These are phyloP conservation scores for Myripristis jacobus DNA, from an alignment of 2,797 vertebrate genomes.

Conservation along the genomic window DNA sequence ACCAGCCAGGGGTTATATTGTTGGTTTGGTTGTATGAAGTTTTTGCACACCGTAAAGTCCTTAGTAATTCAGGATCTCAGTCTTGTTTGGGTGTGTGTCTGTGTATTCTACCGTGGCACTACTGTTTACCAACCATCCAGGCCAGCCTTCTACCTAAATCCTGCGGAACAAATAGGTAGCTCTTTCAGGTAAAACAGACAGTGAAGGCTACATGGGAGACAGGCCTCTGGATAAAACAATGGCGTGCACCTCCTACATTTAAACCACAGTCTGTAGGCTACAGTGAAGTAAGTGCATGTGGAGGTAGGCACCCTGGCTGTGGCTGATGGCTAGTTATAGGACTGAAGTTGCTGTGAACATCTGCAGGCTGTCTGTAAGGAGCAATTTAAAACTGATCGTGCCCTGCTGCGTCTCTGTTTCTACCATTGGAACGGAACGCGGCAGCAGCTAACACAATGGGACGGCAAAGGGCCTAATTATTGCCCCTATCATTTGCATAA, in stretches of 20 bases:
- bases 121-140: too few relatives aligned
- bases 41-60: too few relatives aligned
- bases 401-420: conserved; percentile 55
- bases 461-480: conserved; percentile 85
- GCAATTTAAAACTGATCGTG: conserved; percentile 68
- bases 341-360: conserved; percentile 62
- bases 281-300: background rate
- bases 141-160: too few relatives aligned
- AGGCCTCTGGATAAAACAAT: conserved; percentile 7
- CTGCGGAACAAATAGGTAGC: background rate
- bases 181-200: background rate
- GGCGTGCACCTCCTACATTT: conserved; percentile 9
- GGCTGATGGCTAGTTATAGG: conserved; percentile 49
- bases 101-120: too few relatives aligned
- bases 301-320: conserved; percentile 21
- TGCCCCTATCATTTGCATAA: conserved; percentile 87
- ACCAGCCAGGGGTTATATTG: too few relatives aligned
- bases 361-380: conserved; percentile 72
- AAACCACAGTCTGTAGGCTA: background rate
- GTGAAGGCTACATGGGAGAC: background rate
- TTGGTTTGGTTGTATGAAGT: too few relatives aligned
- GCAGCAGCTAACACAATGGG: conserved; percentile 77
- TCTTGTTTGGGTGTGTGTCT: too few relatives aligned
- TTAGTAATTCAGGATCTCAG: too few relatives aligned
- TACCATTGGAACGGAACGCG: conserved; percentile 69